phyloP scores from a whole-genome alignment of 1,140 invertebrate genomes.

The Notospermus geniculatus region DNA sequence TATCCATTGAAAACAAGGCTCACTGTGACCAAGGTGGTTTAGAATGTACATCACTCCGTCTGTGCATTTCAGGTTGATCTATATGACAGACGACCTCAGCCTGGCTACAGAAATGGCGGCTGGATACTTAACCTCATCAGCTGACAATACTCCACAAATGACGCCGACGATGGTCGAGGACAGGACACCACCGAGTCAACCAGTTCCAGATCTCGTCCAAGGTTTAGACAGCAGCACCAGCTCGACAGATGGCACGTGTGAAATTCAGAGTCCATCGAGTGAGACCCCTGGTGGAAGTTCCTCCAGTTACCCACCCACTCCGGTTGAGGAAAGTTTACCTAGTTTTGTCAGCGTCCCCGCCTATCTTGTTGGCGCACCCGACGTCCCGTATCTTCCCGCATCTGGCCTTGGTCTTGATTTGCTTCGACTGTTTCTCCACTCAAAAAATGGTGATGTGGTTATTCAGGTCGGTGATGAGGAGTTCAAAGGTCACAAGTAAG shows the following conservation, averaged over 20 bases:
- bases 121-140: too few relatives aligned
- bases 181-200: too few relatives aligned
- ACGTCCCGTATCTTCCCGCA: background rate
- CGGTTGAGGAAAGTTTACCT: background rate
- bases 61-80: too few relatives aligned
- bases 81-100: too few relatives aligned
- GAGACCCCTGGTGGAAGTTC: background rate
- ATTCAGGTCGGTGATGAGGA: background rate
- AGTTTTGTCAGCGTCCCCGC: background rate
- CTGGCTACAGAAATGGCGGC: too few relatives aligned
- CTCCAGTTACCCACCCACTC: background rate
- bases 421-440: constrained; percentile 1
- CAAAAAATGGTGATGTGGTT: background rate
- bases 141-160: too few relatives aligned
- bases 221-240: too few relatives aligned
- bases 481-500: constrained; percentile 5
- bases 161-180: too few relatives aligned
- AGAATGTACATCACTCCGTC: too few relatives aligned
- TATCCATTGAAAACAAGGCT: too few relatives aligned
- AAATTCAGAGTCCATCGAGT: background rate
- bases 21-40: too few relatives aligned
- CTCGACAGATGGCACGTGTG: background rate
- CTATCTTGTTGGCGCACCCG: background rate
- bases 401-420: constrained; percentile 1
- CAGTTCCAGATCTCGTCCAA: too few relatives aligned